These are phyloP conservation scores for Candidula unifasciata DNA, from an alignment of 2,888 invertebrate genomes.

Conservation along the genomic window DNA sequence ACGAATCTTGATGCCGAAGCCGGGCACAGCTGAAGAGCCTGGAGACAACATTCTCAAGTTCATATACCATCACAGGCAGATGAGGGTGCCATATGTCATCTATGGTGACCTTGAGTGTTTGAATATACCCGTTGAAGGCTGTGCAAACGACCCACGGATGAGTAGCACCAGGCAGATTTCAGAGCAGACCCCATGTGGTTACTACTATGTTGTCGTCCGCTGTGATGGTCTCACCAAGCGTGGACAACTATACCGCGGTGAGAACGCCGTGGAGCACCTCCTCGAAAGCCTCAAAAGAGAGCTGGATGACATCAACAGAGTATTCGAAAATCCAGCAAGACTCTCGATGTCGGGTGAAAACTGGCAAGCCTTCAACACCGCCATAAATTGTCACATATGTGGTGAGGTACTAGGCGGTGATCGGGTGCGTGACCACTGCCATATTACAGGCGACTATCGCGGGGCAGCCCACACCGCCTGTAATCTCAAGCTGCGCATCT, in stretches of 20 bases:
- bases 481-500: background rate
- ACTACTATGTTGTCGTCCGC: background rate
- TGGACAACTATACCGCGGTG: background rate
- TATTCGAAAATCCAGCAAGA: background rate
- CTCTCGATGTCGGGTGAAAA: background rate
- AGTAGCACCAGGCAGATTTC: background rate
- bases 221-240: background rate
- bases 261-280: background rate
- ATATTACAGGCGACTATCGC: background rate
- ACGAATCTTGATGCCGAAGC: background rate
- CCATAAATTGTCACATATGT: background rate
- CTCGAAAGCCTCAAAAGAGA: background rate
- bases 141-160: background rate
- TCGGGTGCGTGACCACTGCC: constrained; percentile 2
- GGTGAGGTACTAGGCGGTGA: background rate
- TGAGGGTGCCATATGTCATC: background rate
- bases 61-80: background rate
- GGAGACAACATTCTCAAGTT: background rate
- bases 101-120: background rate
- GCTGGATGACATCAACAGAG: background rate
- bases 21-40: background rate
- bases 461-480: constrained; percentile 2
- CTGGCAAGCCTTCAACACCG: background rate
- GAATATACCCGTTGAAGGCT: background rate
- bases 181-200: background rate